Evolutionary conservation across 2,113 vertebrate species (phyloP), one percentile per base, ranked within the genome.

Genomic region (Planiliza haematocheilus): DNA sequence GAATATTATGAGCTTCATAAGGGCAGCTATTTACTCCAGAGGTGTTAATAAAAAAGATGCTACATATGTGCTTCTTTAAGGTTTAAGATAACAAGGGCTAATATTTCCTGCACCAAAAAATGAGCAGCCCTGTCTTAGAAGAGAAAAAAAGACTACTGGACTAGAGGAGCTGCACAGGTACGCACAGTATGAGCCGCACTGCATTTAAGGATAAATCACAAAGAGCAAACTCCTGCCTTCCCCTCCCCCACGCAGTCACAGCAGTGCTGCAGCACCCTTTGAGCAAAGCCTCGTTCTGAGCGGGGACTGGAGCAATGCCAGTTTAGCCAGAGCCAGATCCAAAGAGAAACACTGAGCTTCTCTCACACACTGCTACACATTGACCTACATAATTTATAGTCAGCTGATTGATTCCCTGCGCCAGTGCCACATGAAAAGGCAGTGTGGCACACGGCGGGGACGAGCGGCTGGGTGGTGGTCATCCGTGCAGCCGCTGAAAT

Each of bases 351-450:
- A 88, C 11, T 85, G 37, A 50, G 90, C 92, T 36, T 12, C 88
- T 92, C 84, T 91, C 89, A 88, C n/a, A n/a, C 84, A 87, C 41
- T 72, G 89, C 89, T 88, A 88, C 88, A 92, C 90, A 89, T 85
- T 92, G 92, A 94, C 91, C 93, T 90, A 88, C 83, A 92, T 90
- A 81, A 85, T 82, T 77, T 84, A 82, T 79, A 57, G 65, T 93
- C 93, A 93, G 90, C 91, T 77, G 76, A 93, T 86, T 37, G 91
- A 91, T 89, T 82, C 78, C 73, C 10, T 8, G 70, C 48, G 71
- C 83, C 89, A 38, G 0, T 66, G 80, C 81, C 70, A 66, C 76
- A 69, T 70, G 76, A 86, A 87, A 37, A 78, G 74, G 55, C 55
- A 70, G 79, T n/a, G 71, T 74, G 79, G 70, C 74, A 55, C 68